These are phyloP conservation scores for Phyllostomus discolor DNA, from an alignment of 2,113 vertebrate genomes.

Conservation along the genomic window DNA sequence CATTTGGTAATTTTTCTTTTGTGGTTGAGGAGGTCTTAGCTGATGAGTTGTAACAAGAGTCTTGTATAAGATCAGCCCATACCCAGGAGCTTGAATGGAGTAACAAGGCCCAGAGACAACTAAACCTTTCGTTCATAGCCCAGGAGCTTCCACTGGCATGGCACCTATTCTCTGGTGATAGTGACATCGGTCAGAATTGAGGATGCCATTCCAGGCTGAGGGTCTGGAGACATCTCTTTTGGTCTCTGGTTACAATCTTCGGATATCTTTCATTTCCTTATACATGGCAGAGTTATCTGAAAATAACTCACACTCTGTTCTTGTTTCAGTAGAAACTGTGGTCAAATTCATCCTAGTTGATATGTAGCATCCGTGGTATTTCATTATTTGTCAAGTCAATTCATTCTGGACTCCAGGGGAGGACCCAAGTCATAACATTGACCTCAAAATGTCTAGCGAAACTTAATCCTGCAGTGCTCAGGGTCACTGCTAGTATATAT, in stretches of 20 bases:
- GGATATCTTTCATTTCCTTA: not conserved
- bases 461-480: not conserved
- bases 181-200: slow-evolving; percentile 1
- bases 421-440: not conserved
- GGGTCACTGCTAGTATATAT: not conserved
- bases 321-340: not conserved
- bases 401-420: not conserved
- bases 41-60: not conserved
- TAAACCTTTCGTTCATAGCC: not conserved
- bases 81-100: not conserved
- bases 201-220: not conserved
- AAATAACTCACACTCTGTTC: not conserved
- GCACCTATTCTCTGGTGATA: slow-evolving; percentile 4
- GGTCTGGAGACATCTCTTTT: slow-evolving; percentile 2
- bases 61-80: not conserved
- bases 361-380: not conserved
- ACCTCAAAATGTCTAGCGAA: slow-evolving; percentile 17
- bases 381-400: slow-evolving; percentile 13
- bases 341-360: not conserved
- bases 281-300: not conserved
- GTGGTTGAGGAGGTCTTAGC: not conserved
- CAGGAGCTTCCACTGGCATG: not conserved
- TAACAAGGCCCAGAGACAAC: not conserved
- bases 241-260: not conserved
- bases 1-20: not conserved